Evolutionary conservation across 1,140 invertebrate species (phyloP).

Genomic region (Oscheius sp.): DNA sequence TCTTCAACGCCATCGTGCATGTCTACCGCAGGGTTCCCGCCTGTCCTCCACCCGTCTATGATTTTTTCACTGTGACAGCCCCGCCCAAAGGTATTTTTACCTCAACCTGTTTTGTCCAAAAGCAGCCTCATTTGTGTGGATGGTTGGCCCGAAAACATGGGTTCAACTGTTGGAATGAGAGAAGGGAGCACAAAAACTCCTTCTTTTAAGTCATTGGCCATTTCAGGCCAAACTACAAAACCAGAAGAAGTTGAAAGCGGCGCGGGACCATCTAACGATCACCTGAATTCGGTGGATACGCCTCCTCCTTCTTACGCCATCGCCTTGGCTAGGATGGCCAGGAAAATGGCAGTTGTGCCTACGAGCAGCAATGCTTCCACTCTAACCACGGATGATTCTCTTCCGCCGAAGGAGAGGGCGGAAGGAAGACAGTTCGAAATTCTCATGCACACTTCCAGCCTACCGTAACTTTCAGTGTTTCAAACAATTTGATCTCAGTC

Average conservation of each 20-base stretch:
- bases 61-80: not conserved
- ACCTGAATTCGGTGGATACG: not conserved
- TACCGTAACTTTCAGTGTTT: no score
- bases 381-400: no score
- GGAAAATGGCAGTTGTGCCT: not conserved
- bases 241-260: not conserved
- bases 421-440: no score
- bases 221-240: not conserved
- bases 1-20: constrained; percentile 1
- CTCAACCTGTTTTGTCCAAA: not conserved
- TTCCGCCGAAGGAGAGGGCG: no score
- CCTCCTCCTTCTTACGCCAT: not conserved
- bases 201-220: no score
- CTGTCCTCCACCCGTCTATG: not conserved
- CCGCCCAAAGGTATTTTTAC: not conserved
- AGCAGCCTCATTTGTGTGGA: no score
- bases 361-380: no score
- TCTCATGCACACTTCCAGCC: no score
- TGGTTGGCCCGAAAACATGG: no score
- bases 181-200: no score
- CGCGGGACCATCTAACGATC: not conserved
- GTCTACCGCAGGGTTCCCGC: not conserved
- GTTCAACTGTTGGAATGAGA: no score
- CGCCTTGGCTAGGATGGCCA: not conserved
- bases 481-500: no score